A percentile compares a stretch with the other conserved stretches of the same genome.
These are phyloP conservation scores for Allobates femoralis DNA, from an alignment of 2,797 vertebrate genomes.

Conservation along the genomic window DNA sequence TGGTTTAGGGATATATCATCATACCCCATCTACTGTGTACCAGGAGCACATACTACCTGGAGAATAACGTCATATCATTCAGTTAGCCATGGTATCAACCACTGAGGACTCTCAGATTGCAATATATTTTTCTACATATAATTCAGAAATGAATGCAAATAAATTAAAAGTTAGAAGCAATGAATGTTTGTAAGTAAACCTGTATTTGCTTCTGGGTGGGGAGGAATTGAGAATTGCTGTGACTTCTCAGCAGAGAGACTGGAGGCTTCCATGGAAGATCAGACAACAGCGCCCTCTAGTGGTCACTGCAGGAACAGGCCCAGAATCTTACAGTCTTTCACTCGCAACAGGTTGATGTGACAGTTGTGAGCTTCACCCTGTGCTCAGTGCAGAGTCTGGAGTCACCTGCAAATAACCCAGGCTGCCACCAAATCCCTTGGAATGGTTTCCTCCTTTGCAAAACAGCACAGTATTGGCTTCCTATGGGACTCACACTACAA, in stretches of 20 bases:
- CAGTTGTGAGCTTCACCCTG: not conserved
- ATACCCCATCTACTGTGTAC: too few relatives aligned
- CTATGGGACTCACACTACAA: conserved; percentile 30
- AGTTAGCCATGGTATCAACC: too few relatives aligned
- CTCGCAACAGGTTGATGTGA: conserved; percentile 51
- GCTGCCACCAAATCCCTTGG: not conserved
- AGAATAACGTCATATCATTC: too few relatives aligned
- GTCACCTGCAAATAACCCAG: not conserved
- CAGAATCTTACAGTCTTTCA: not conserved
- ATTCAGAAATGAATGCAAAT: not conserved
- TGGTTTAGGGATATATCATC: too few relatives aligned
- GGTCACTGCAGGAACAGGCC: conserved; percentile 60
- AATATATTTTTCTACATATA: too few relatives aligned
- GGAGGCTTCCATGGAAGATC: conserved; percentile 53
- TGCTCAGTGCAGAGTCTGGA: not conserved
- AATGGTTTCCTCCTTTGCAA: conserved; percentile 2
- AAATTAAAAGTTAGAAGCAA: not conserved
- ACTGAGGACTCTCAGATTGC: too few relatives aligned
- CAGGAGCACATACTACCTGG: too few relatives aligned
- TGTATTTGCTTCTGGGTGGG: not conserved
- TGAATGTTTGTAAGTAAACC: not conserved
- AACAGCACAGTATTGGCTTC: conserved; percentile 39
- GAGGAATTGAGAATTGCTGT: not conserved
- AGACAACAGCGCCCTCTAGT: conserved; percentile 80
- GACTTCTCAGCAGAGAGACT: not conserved